Base-by-base conservation (phyloP, 2,888 invertebrate species). In the Tetragonisca angustula region DNA sequence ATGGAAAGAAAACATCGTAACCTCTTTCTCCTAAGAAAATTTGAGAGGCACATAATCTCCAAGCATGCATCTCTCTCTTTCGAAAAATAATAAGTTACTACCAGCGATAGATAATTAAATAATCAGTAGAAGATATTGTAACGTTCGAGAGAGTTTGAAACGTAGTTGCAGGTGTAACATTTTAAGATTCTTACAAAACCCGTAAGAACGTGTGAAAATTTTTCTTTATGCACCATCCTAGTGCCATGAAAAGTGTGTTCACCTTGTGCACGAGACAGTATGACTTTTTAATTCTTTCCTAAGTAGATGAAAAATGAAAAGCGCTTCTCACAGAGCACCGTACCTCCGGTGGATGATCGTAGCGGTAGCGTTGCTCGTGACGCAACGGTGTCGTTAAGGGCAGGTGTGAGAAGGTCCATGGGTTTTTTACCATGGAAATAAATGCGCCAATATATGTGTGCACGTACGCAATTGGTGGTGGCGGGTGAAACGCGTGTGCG, bases 331-430 rank as follows among this genome's bases (percentile, higher is more conserved):
- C n/a, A n/a, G 56, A 19, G 64, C 50, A 73, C 52, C 52, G 32
- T 36, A 49, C 4, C 32, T 27, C n/a, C 68, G 54, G 36, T 73
- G 43, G 54, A 70, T 72, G 64, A 74, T 72, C 79, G 79, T 56
- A 61, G 79, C 21, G 68, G 73, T 69, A 65, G 85, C 56, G 82
- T 83, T 83, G 86, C 75, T 74, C 86, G 85, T 89, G 90, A 90
- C 87, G 91, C 87, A 87, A 88, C 83, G 87, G 76, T 86, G 79
- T 76, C 80, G 86, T 85, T 83, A 85, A 76, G 86, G 87, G 90
- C 91, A 91, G 91, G 90, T 91, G 91, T 86, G 88, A 90, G 90
- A 76, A 79, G 88, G 84, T 82, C 82, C 86, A 82, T 79, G 78
- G 82, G 43, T 43, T 74, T 70, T 79, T 62, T 72, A 68, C 62